Evolutionary conservation across 2,113 vertebrate genomes (phyloP).

Genomic region (Brachypteracias leptosomus): DNA sequence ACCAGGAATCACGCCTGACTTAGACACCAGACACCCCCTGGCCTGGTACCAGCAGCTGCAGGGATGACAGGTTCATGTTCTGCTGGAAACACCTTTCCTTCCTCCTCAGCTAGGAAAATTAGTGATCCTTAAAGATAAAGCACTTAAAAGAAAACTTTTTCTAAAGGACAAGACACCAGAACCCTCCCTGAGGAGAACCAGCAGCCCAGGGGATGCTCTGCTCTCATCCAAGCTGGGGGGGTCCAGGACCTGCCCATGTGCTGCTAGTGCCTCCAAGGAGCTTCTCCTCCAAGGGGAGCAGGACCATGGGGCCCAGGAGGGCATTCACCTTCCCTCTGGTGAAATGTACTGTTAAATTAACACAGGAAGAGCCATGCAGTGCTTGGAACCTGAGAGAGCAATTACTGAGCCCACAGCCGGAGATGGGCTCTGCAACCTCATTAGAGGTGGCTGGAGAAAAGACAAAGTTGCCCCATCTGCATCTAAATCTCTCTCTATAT

Average conservation of each 20-base stretch:
- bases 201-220: not conserved
- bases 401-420: conserved; percentile 23
- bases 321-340: not conserved
- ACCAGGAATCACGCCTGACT: fast-evolving
- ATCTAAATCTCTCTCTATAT: no score
- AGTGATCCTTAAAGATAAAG: not conserved
- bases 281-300: not conserved
- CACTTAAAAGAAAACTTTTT: not conserved
- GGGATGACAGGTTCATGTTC: not conserved
- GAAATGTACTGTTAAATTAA: conserved; percentile 30
- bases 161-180: not conserved
- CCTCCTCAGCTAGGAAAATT: not conserved
- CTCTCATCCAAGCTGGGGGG: fast-evolving
- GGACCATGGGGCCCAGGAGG: not conserved
- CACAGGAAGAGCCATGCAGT: not conserved
- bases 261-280: no score
- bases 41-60: fast-evolving
- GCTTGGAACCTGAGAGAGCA: conserved; percentile 44
- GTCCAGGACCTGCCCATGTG: not conserved
- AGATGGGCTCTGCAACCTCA: conserved; percentile 4
- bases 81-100: not conserved
- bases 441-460: not conserved
- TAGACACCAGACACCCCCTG: fast-evolving
- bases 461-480: not conserved
- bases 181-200: not conserved